Evolutionary conservation across 2,888 invertebrate genomes (phyloP).

Genomic region (Camponotus fellah): DNA sequence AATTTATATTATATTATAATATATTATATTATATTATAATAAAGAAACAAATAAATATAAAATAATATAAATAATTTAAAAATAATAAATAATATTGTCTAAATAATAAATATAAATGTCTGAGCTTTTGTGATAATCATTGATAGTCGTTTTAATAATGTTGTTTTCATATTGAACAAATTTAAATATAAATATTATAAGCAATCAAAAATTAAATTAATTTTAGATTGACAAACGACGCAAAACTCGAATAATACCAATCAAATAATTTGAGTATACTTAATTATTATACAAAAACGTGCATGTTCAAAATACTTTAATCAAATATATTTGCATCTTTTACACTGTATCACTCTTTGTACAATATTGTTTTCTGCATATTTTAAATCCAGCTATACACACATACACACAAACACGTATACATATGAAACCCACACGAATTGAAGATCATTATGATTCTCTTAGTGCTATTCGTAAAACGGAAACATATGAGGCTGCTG

Average conservation of each 20-base stretch:
- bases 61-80: too few relatives aligned
- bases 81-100: not conserved
- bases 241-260: not conserved
- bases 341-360: not conserved
- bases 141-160: not conserved
- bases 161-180: not conserved
- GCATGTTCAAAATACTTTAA: constrained; percentile 25
- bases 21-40: too few relatives aligned
- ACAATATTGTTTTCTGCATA: constrained; percentile 5
- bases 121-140: not conserved
- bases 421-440: not conserved
- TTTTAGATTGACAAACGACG: not conserved
- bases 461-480: constrained; percentile 64
- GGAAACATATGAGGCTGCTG: constrained; percentile 71
- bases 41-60: not conserved
- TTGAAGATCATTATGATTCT: not conserved
- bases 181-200: not conserved
- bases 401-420: not conserved
- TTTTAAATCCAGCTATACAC: not conserved
- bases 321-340: constrained; percentile 11
- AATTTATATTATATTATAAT: not conserved
- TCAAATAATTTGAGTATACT: not conserved
- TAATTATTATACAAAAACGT: not conserved
- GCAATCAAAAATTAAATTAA: not conserved
- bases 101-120: not conserved